These are phyloP conservation scores for Hypotaenidia okinawae DNA, from an alignment of 2,797 vertebrate genomes.

Conservation along the genomic window DNA sequence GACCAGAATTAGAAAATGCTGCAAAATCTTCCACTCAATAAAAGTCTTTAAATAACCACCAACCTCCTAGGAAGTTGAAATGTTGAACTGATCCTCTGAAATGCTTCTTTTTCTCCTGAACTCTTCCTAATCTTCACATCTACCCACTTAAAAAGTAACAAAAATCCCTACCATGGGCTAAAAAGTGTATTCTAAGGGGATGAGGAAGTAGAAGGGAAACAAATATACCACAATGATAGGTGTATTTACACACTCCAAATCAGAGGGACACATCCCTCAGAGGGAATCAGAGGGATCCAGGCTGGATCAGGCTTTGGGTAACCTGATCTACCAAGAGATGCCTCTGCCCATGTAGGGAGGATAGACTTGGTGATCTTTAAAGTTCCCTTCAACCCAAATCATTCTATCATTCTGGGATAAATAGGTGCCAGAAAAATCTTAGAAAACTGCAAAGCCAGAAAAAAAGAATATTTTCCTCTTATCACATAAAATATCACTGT, in stretches of 20 bases:
- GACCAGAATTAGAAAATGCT: constrained; percentile 22
- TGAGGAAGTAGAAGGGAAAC: background rate
- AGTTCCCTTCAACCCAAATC: background rate
- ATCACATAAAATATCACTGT: background rate
- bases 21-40: constrained; percentile 15
- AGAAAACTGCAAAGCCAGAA: background rate
- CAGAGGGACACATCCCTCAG: background rate
- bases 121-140: background rate
- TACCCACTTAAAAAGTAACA: background rate
- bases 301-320: background rate
- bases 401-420: background rate
- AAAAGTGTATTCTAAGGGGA: background rate
- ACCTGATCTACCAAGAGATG: background rate
- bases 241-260: background rate
- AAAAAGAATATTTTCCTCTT: background rate
- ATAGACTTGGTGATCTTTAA: background rate
- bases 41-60: background rate
- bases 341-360: background rate
- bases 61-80: background rate
- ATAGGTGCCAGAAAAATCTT: background rate
- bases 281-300: background rate
- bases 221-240: background rate
- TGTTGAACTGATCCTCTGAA: background rate
- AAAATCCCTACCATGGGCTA: background rate
- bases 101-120: background rate